Percentiles rank a stretch among this genome's conserved stretches.
Conservation (phyloP, 2,888 invertebrate species). For the Mythimna pallens region DNA sequence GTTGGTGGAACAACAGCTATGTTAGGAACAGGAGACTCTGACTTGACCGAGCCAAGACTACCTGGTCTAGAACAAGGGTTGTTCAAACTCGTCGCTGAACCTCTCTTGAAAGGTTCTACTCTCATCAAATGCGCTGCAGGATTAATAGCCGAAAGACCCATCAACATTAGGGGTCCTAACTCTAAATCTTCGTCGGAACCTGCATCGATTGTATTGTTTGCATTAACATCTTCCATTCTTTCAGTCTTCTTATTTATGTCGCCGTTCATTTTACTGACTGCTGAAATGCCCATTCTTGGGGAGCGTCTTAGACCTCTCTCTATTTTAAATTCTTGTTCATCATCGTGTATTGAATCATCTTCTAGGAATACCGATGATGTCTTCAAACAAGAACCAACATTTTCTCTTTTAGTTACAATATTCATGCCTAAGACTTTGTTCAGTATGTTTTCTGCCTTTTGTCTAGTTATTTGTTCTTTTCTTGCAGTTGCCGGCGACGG, state of each 20-base stretch:
- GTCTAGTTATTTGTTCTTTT: conserved; percentile 86
- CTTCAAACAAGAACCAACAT: conserved; percentile 83
- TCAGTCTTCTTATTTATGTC: conserved; percentile 87
- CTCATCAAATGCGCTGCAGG: conserved; percentile 91
- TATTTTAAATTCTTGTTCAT: conserved; percentile 84
- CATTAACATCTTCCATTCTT: conserved; percentile 80
- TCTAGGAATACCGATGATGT: conserved; percentile 88
- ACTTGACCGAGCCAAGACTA: conserved; percentile 82
- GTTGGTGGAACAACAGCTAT: conserved; percentile 95
- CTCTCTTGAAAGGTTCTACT: conserved; percentile 90
- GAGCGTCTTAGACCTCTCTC: conserved; percentile 85
- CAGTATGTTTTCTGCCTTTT: conserved; percentile 87
- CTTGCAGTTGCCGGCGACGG: conserved; percentile 82
- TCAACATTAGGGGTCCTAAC: conserved; percentile 92
- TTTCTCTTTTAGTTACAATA: conserved; percentile 85
- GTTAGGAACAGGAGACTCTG: conserved; percentile 91
- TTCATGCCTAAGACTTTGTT: conserved; percentile 89
- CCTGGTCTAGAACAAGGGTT: conserved; percentile 86
- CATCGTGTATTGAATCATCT: conserved; percentile 84
- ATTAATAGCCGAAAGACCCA: conserved; percentile 92
- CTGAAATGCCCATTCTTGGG: conserved; percentile 87
- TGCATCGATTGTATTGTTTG: conserved; percentile 78
- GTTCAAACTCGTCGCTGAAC: conserved; percentile 72
- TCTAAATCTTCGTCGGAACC: conserved; percentile 91
- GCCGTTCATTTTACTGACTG: conserved; percentile 88